phyloP scores from a whole-genome alignment of 2,113 vertebrate species.

The Merops nubicus region DNA sequence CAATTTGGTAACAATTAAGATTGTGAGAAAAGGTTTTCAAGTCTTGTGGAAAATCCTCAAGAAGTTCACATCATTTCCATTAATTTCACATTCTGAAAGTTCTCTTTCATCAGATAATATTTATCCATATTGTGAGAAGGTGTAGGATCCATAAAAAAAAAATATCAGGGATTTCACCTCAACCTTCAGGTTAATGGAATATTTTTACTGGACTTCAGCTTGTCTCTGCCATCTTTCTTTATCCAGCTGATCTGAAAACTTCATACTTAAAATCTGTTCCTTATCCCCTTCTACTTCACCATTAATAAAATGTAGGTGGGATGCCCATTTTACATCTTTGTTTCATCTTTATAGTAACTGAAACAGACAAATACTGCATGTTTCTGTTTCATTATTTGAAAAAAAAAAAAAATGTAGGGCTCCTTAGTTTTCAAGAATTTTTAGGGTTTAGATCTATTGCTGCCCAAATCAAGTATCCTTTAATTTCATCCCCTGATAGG shows the following conservation, averaged over 20 bases:
- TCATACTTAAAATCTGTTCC: background rate
- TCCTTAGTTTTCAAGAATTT: slow-evolving; percentile 49
- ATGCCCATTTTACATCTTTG: background rate
- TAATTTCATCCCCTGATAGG: background rate
- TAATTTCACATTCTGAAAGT: background rate
- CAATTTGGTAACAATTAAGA: background rate
- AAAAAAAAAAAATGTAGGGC: background rate
- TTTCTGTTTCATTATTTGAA: slow-evolving; percentile 5
- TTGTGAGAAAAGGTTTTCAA: background rate
- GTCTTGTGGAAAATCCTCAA: background rate
- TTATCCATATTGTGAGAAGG: background rate
- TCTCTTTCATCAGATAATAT: background rate
- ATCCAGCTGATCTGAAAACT: background rate
- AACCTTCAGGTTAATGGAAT: background rate
- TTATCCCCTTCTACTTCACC: background rate
- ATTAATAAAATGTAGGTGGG: background rate
- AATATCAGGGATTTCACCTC: background rate
- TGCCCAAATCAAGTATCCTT: background rate
- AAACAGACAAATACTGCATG: background rate
- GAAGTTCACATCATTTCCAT: background rate
- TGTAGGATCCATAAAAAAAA: background rate
- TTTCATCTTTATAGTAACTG: background rate
- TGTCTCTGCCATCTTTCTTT: background rate
- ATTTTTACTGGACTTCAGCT: background rate
- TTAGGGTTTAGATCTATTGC: background rate